Evolutionary conservation across 2,797 vertebrate species (phyloP).

Genomic region (Phataginus tetradactyla): DNA sequence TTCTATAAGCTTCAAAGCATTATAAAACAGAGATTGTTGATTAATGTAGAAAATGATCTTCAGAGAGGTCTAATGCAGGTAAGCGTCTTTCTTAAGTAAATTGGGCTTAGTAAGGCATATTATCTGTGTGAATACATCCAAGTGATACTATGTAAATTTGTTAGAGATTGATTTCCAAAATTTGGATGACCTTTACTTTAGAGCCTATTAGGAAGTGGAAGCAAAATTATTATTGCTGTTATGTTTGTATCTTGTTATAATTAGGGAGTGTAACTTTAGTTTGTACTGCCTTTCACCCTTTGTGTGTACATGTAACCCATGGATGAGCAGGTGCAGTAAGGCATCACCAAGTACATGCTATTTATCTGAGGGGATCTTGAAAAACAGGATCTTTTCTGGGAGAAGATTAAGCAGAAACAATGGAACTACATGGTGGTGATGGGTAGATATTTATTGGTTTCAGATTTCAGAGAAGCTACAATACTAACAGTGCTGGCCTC

Average conservation of each 20-base stretch:
- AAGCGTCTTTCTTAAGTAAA: background rate
- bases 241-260: constrained; percentile 40
- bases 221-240: constrained; percentile 37
- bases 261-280: background rate
- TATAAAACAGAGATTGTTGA: background rate
- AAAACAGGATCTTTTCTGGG: background rate
- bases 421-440: background rate
- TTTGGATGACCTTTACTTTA: constrained; percentile 54
- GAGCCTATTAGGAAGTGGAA: background rate
- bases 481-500: background rate
- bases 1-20: background rate
- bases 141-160: background rate
- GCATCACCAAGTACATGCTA: background rate
- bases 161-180: constrained; percentile 22
- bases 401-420: background rate
- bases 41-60: background rate
- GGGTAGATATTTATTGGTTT: background rate
- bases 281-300: constrained; percentile 36
- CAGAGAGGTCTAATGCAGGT: background rate
- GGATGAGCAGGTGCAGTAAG: background rate
- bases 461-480: background rate
- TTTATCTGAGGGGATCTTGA: background rate
- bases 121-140: background rate
- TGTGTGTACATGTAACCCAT: background rate
- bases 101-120: background rate